Conservation (phyloP, 2,113 vertebrate genomes). For the Hystrix brachyura region DNA sequence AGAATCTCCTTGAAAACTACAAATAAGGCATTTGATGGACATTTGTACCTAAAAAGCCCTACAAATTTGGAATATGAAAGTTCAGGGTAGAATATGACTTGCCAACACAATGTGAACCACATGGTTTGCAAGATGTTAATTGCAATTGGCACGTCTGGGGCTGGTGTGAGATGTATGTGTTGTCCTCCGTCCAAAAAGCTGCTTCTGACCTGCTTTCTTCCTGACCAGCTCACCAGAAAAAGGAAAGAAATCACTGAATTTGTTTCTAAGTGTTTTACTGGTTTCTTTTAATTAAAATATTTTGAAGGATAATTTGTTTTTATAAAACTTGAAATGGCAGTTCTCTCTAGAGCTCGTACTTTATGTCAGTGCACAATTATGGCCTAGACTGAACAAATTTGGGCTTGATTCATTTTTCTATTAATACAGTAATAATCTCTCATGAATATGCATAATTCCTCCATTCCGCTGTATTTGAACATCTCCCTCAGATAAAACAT, state of each 20-base stretch:
- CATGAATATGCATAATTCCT: conserved; percentile 66
- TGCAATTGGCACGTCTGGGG: conserved; percentile 48
- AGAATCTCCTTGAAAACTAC: conserved; percentile 56
- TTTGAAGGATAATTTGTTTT: conserved; percentile 65
- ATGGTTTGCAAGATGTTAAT: conserved; percentile 29
- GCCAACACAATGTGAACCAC: background rate
- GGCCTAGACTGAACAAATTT: conserved; percentile 67
- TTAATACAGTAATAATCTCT: conserved; percentile 72
- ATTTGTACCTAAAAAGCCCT: conserved; percentile 19
- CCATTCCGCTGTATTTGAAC: conserved; percentile 48
- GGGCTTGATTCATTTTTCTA: conserved; percentile 70
- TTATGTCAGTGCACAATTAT: conserved; percentile 60
- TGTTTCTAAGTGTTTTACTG: conserved; percentile 49
- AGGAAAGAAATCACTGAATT: conserved; percentile 32
- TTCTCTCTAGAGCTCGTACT: conserved; percentile 60
- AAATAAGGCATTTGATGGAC: background rate
- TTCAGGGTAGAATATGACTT: conserved; percentile 48
- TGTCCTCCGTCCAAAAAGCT: conserved; percentile 28
- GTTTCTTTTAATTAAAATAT: conserved; percentile 69
- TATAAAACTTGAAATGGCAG: conserved; percentile 58
- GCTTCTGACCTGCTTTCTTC: conserved; percentile 63
- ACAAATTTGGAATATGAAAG: conserved; percentile 21
- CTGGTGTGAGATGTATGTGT: conserved; percentile 42
- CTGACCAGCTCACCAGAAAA: conserved; percentile 18
- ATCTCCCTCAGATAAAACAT: conserved; percentile 39